A percentile compares a stretch with the other conserved stretches of the same genome.
phyloP scores from a whole-genome alignment of 2,888 invertebrate genomes.

The Antheraea assamensis region DNA sequence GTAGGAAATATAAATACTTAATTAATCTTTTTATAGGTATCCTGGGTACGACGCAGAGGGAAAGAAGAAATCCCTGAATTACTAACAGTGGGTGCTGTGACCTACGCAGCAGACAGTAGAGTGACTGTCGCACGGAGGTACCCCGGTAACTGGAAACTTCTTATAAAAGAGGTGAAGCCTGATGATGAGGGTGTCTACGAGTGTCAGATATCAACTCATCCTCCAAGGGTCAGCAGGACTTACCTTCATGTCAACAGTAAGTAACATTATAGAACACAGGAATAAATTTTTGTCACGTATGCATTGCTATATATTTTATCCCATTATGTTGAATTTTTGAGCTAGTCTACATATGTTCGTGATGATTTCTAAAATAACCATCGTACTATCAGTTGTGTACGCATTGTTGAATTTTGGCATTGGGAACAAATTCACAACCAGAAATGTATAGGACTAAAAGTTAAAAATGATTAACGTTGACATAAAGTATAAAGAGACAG shows the following conservation, averaged over 20 bases:
- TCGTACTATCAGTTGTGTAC: no score
- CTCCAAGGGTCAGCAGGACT: constrained; percentile 85
- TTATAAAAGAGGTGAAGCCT: constrained; percentile 85
- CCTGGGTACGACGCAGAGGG: constrained; percentile 86
- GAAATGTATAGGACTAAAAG: no score
- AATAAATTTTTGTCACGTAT: background rate
- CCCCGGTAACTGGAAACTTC: constrained; percentile 84
- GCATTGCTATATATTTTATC: no score
- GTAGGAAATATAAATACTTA: background rate
- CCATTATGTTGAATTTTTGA: no score
- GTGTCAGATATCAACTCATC: constrained; percentile 88
- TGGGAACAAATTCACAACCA: no score
- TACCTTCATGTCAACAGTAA: constrained; percentile 86
- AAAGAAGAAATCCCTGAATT: constrained; percentile 84
- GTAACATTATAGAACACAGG: constrained; percentile 31
- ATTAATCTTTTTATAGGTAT: constrained; percentile 69
- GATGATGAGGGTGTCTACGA: constrained; percentile 87
- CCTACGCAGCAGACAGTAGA: constrained; percentile 85
- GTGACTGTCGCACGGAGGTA: constrained; percentile 84
- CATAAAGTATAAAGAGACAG: background rate
- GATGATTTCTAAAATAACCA: no score
- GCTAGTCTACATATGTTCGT: no score
- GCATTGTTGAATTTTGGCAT: no score
- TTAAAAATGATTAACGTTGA: no score
- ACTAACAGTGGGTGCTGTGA: constrained; percentile 86